Evolutionary conservation across 2,888 invertebrate genomes (phyloP), one percentile per base, ranked within the genome.

Genomic region (Colostygia pectinataria): DNA sequence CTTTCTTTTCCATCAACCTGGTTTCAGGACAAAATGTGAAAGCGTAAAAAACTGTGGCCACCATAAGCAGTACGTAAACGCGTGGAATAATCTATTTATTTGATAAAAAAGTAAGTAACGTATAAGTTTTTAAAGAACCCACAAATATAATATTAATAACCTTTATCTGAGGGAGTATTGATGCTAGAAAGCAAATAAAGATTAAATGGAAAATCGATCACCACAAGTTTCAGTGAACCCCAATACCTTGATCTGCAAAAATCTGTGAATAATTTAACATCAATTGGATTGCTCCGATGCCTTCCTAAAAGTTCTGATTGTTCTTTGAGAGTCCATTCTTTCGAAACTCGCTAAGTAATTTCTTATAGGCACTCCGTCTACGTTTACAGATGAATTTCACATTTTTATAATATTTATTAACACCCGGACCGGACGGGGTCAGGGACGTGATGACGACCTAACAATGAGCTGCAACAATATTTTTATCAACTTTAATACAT

Each of bases 341-440:
- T 51, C 14, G 14, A 42, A 55, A 43, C 47, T 66, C 52, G 55
- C 58, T 58, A 50, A 55, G 53, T 57, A 58, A 60, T 64, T 65
- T 62, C 32, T 45, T 37, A 41, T 45, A 13, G 37, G 45, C 32
- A 36, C 44, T 44, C 13, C 4, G 25, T 50, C 69, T 73, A 65
- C 69, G 71, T 74, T 77, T 71, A 68, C 65, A 61, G 65, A 66
- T 66, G 69, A 77, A 75, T 65, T 76, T 73, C 61, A 65, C 60
- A 69, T 68, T 76, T 32, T 20, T 4, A 8, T 31, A 8, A 15
- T 14, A 20, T 32, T 45, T 51, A 36, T 10, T 10, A 4, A 2
- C 20, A n/a, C 18, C 18, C n/a, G n/a, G n/a, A 2, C 6, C 5
- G 12, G 18, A 24, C 9, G n/a, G 27, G 6, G 8, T 44, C 44